A percentile compares a stretch with the other conserved stretches of the same genome.
These are phyloP conservation scores for Mustela lutreola DNA, from an alignment of 2,113 vertebrate species.

Conservation along the genomic window DNA sequence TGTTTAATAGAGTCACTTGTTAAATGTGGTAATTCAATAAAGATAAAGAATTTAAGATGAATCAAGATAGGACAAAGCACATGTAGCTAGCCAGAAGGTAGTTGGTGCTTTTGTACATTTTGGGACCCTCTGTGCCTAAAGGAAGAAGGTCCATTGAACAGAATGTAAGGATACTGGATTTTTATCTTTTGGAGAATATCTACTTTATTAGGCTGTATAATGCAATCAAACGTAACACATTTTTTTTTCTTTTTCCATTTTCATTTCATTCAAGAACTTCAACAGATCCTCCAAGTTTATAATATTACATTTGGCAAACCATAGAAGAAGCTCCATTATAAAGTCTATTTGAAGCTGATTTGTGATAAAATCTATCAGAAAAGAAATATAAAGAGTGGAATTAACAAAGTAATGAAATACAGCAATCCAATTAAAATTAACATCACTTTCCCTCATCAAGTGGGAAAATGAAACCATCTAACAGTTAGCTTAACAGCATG, in stretches of 20 bases:
- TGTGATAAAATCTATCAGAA: slow-evolving; percentile 64
- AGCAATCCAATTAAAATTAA: slow-evolving; percentile 82
- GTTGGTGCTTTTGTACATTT: not conserved
- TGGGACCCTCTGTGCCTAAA: not conserved
- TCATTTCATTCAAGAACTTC: not conserved
- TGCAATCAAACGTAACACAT: not conserved
- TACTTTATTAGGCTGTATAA: not conserved
- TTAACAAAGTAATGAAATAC: slow-evolving; percentile 76
- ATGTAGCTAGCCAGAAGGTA: not conserved
- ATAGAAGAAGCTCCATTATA: not conserved
- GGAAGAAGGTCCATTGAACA: rapidly evolving
- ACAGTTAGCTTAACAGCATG: slow-evolving; percentile 75
- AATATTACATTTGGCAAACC: slow-evolving; percentile 10
- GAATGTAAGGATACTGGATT: not conserved
- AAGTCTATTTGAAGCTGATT: slow-evolving; percentile 41
- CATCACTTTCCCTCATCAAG: slow-evolving; percentile 77
- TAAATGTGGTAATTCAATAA: not conserved
- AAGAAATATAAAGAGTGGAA: slow-evolving; percentile 64
- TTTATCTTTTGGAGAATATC: not conserved
- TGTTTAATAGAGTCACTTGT: not conserved
- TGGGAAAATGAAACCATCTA: slow-evolving; percentile 70
- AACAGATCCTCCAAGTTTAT: not conserved
- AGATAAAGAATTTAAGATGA: not conserved
- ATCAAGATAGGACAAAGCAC: not conserved
- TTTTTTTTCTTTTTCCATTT: not conserved